Conservation (phyloP, 37 sponge, comb jelly and placozoan genomes). For the Axinella damicornis region DNA sequence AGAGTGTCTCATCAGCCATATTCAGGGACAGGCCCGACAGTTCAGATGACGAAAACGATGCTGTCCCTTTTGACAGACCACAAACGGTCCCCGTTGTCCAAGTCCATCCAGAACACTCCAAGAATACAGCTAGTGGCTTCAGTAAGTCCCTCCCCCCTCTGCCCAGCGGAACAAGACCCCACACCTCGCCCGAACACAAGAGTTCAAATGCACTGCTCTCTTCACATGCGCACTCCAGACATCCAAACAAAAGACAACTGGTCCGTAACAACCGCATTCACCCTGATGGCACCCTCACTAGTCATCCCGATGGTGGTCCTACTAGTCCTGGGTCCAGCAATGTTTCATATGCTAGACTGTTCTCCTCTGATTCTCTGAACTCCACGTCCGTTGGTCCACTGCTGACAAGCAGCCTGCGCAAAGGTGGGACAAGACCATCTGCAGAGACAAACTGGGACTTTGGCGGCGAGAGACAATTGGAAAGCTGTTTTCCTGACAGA, state of each 20-base stretch:
- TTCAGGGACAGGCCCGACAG: no score
- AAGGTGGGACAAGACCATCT: slow-evolving; percentile 43
- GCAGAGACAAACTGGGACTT: slow-evolving; percentile 38
- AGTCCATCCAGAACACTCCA: no score
- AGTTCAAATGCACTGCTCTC: neutral
- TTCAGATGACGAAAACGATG: no score
- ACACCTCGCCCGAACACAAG: neutral
- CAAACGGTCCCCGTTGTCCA: no score
- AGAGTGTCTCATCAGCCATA: no score
- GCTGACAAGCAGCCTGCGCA: slow-evolving; percentile 46
- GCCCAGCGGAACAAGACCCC: neutral
- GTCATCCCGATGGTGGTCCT: no score
- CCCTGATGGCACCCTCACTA: neutral
- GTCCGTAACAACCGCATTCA: neutral
- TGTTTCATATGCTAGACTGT: neutral
- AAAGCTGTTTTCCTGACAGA: slow-evolving; percentile 72
- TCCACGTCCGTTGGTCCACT: slow-evolving; percentile 42
- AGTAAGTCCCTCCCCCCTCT: no score
- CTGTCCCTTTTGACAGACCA: no score
- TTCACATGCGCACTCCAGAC: neutral
- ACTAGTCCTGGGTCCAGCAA: neutral
- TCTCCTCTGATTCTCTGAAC: neutral
- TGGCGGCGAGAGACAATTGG: slow-evolving; percentile 33
- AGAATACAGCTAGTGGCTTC: no score
- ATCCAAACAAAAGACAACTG: neutral